These are phyloP conservation scores for Trigoniulus corallinus DNA, from an alignment of 1,140 invertebrate species.

Conservation along the genomic window DNA sequence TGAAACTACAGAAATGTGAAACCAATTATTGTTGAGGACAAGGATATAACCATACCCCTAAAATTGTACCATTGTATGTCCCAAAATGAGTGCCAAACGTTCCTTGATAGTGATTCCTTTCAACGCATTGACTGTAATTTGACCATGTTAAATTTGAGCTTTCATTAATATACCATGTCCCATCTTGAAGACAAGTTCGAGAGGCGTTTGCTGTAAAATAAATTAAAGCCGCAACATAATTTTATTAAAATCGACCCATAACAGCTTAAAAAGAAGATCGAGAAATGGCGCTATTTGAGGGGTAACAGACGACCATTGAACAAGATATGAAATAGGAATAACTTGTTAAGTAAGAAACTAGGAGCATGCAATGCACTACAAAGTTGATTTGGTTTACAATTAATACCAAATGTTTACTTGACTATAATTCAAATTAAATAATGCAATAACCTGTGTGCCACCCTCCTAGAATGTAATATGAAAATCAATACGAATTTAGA, in stretches of 20 bases:
- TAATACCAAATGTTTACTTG: not conserved
- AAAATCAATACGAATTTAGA: not conserved
- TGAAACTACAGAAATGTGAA: no score
- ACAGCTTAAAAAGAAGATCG: not conserved
- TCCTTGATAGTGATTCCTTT: slow-evolving; percentile 3
- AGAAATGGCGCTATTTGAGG: not conserved
- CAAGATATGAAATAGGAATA: not conserved
- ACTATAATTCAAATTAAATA: not conserved
- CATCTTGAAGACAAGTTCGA: slow-evolving; percentile 34
- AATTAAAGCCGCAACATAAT: slow-evolving; percentile 11
- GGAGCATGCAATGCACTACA: no score
- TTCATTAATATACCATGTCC: slow-evolving; percentile 35
- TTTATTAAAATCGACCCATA: slow-evolving; percentile 17
- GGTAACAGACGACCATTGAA: not conserved
- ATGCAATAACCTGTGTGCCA: not conserved
- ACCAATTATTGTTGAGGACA: slow-evolving; percentile 9
- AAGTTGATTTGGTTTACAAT: not conserved
- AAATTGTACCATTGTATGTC: not conserved
- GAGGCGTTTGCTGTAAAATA: slow-evolving; percentile 33
- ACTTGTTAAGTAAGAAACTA: no score
- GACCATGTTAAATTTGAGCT: slow-evolving; percentile 33
- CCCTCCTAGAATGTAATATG: not conserved
- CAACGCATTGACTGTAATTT: slow-evolving; percentile 35
- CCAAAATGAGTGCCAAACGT: not conserved
- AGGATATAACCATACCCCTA: slow-evolving; percentile 1